A percentile compares a stretch with the other conserved stretches of the same genome.
phyloP scores from a whole-genome alignment of 2,888 invertebrate species.

The Gymnoscelis rufifasciata region DNA sequence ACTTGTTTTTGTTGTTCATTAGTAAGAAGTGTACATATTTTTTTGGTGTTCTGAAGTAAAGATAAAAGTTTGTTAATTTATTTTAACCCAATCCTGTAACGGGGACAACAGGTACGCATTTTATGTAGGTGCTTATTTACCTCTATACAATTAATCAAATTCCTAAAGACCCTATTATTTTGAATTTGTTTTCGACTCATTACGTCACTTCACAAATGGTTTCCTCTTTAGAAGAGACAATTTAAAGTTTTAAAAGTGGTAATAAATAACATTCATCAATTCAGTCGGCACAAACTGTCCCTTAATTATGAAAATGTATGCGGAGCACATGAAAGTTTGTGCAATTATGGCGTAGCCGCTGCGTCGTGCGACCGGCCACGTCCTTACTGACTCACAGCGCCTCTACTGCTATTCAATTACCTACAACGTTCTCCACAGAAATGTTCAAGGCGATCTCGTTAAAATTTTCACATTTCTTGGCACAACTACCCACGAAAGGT shows the following conservation, averaged over 20 bases:
- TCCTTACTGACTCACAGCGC: conserved; percentile 57
- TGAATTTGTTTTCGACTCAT: neutral
- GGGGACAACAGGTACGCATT: neutral
- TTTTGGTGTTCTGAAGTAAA: neutral
- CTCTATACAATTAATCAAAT: too few species aligned
- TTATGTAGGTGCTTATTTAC: too few species aligned
- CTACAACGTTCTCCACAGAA: conserved; percentile 44
- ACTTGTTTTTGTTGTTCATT: conserved; percentile 39
- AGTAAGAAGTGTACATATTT: conserved; percentile 29
- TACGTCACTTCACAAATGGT: neutral
- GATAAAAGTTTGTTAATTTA: neutral
- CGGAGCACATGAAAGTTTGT: conserved; percentile 76
- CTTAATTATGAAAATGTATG: conserved; percentile 79
- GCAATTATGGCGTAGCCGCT: conserved; percentile 67
- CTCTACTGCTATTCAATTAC: conserved; percentile 71
- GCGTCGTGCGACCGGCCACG: conserved; percentile 54
- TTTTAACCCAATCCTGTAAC: neutral
- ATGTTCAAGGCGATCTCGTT: conserved; percentile 56
- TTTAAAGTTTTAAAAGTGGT: conserved; percentile 45
- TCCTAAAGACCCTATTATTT: too few species aligned
- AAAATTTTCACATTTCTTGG: conserved; percentile 34
- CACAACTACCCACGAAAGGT: conserved; percentile 19
- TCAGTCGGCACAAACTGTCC: conserved; percentile 68
- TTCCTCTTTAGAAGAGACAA: neutral
- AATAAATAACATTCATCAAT: conserved; percentile 58